Evolutionary conservation across 1,140 invertebrate species (phyloP).

Genomic region (Panonychus citri): DNA sequence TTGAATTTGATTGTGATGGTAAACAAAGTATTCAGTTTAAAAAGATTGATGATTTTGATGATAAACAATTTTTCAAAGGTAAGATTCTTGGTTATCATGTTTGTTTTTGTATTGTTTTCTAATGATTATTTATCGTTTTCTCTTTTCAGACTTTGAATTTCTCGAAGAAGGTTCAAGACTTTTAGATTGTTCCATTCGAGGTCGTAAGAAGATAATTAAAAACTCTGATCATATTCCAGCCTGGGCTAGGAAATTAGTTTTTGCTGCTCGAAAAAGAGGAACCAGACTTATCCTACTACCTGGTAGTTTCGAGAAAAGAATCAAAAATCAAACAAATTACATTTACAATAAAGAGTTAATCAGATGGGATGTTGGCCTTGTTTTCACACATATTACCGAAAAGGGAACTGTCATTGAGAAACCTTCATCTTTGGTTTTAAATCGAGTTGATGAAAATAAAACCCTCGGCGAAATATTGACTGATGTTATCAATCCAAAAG

Average conservation of each 20-base stretch:
- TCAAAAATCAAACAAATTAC: background rate
- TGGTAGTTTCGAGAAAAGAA: background rate
- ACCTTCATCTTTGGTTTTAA: background rate
- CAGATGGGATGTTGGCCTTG: constrained; percentile 5
- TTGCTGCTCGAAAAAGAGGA: background rate
- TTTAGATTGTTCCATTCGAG: background rate
- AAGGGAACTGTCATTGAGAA: background rate
- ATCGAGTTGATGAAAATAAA: background rate
- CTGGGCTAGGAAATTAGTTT: constrained; percentile 1
- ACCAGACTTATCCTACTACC: constrained; percentile 3
- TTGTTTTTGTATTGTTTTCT: background rate
- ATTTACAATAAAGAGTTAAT: constrained; percentile 1
- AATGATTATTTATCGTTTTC: background rate
- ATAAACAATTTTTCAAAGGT: constrained; percentile 2
- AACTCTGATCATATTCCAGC: background rate
- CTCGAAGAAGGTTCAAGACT: background rate
- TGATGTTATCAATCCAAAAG: background rate
- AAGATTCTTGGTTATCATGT: background rate
- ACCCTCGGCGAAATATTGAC: background rate
- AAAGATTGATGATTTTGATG: background rate
- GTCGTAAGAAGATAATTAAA: background rate
- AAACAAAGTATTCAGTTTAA: constrained; percentile 2
- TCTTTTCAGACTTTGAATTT: background rate
- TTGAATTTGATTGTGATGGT: background rate
- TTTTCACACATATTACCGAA: background rate